Evolutionary conservation across 2,888 invertebrate species (phyloP), one percentile per base, ranked within the genome.

Genomic region (Napeogenes sylphis): DNA sequence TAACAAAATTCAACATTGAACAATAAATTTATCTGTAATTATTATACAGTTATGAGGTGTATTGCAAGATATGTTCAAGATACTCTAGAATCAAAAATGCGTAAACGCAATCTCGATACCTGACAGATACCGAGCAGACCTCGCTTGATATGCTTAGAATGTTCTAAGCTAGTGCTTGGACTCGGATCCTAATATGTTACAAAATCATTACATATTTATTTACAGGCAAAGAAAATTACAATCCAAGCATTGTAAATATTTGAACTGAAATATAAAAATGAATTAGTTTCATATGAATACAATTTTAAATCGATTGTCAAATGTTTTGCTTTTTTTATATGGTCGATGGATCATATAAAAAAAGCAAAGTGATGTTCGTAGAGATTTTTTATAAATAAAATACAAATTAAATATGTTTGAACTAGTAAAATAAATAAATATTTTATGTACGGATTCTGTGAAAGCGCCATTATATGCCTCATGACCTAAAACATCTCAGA

Each of bases 401-500:
- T 21, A 4, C 47, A 47, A 13, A 4, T 0, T 47, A n/a, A 47
- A 14, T 14, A 47, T 6, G 13, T 8, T 45, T 21, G n/a, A 47
- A 47, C 14, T 6, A 4, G n/a, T n/a, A n/a, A n/a, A 14, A 30
- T 6, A 30, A 2, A 10, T 30, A 30, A 3, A 30, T 30, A 30
- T 51, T 30, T 51, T 30, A 12, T 30, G 30, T 51, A 51, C 30
- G 3, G 51, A 12, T 8, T 2, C 3, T 4, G 30, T 8, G 13
- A 4, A 54, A 54, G 73, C 73, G 62, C 10, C 67, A 70, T 69
- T 62, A 71, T 74, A 72, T 45, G 14, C 21, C 38, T 60, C 42
- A 35, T 35, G 51, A 51, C 2, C 13, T 54, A 45, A 30, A 21
- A 54, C 42, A 59, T 59, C 59, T 54, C 59, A 45, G 42, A 59